Evolutionary conservation across 2,113 vertebrate species (phyloP).

Genomic region (Conger conger): DNA sequence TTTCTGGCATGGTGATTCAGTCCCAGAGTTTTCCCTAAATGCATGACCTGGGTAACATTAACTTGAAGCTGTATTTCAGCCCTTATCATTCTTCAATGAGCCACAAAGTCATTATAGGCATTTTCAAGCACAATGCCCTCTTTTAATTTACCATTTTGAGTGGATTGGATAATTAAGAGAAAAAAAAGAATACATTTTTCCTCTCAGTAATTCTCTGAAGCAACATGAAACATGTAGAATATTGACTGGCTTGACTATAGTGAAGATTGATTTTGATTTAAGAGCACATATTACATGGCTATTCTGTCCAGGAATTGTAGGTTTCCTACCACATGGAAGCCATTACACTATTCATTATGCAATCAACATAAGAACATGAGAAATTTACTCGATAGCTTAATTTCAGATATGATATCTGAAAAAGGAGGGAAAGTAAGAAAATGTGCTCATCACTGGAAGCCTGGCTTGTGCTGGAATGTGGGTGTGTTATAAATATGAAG

Average conservation of each 20-base stretch:
- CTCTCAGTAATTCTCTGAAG: not conserved
- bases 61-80: too few relatives aligned
- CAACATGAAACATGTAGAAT: not conserved
- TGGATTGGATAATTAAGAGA: too few relatives aligned
- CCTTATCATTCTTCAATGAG: too few relatives aligned
- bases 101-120: not conserved
- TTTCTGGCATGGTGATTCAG: not conserved
- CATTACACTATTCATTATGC: not conserved
- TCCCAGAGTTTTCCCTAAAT: too few relatives aligned
- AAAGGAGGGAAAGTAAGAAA: not conserved
- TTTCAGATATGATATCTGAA: not conserved
- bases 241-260: not conserved
- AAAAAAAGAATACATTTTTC: not conserved
- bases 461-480: not conserved
- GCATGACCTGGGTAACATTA: too few relatives aligned
- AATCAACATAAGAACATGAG: not conserved
- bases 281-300: not conserved
- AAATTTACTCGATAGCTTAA: not conserved
- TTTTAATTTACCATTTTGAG: not conserved
- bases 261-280: not conserved
- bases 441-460: not conserved
- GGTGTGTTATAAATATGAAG: not conserved
- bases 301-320: not conserved
- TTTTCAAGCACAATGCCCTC: not conserved
- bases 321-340: not conserved